phyloP scores from a whole-genome alignment of 2,797 vertebrate species.

The Ara ararauna region DNA sequence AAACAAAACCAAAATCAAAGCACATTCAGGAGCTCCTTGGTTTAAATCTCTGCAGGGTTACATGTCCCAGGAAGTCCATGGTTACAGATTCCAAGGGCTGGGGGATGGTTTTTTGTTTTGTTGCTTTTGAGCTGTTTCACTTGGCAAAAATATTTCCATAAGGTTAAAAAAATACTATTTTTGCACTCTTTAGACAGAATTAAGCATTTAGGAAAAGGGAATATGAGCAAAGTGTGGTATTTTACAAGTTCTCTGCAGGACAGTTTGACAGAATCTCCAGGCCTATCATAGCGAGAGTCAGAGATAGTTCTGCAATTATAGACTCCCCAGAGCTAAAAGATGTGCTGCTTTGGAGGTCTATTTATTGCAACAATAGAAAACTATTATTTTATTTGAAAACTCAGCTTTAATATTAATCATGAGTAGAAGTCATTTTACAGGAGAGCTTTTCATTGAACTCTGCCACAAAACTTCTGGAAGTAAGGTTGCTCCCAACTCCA shows the following conservation, averaged over 20 bases:
- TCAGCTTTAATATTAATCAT: neutral
- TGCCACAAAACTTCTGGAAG: neutral
- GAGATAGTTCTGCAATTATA: neutral
- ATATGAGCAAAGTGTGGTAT: neutral
- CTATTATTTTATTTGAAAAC: neutral
- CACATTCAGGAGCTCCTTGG: neutral
- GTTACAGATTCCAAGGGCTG: conserved; percentile 9
- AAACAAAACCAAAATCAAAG: neutral
- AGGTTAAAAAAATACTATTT: neutral
- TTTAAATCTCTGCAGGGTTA: conserved; percentile 5
- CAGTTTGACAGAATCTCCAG: neutral
- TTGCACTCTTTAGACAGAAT: conserved; percentile 29
- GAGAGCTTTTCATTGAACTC: neutral
- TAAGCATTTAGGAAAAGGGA: neutral
- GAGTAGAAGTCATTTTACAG: neutral
- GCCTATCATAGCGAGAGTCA: neutral
- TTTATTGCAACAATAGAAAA: neutral
- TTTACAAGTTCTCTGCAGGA: neutral
- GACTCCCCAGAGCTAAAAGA: neutral
- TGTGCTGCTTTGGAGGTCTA: neutral
- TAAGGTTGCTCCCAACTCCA: neutral
- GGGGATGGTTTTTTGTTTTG: neutral
- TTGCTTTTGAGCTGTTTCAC: neutral
- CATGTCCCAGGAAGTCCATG: neutral
- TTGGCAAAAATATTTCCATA: conserved; percentile 11